Evolutionary conservation across 2,113 vertebrate species (phyloP), one percentile per base, ranked within the genome.

Genomic region (Phainopepla nitens): DNA sequence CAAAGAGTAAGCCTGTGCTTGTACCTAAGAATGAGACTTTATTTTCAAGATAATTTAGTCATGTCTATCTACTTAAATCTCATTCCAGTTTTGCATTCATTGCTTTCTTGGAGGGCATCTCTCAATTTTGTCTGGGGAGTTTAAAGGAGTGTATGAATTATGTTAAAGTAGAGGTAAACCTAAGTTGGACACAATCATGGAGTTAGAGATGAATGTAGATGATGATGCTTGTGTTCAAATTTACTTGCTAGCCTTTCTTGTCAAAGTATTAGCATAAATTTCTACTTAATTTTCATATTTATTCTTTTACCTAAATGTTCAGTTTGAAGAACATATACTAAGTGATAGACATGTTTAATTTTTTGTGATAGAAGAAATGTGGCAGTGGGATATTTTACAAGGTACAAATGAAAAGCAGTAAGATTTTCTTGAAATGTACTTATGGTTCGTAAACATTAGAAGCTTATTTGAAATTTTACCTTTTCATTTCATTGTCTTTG

Each of bases 131-230:
- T 47, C 19, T 60, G 25, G 12, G 33, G 21, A 68, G 10, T 51
- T 92, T 51, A 54, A 77, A 64, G 39, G 8, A 54, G 6, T 9
- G 11, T 9, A 82, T 31, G 23, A 78, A 58, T 66, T 39, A 27
- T 21, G 4, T 58, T 68, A 33, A 69, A 42, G 10, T 24, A 42
- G 29, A 66, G 0, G 22, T 36, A 90, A 78, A 71, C 10, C 13
- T 36, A 75, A 53, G 1, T 13, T 71, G 11, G 28, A 57, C 8
- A 14, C 4, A 31, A 1, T 14, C 0, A 0, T 70, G 64, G 28
- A 84, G 23, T 8, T 58, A 53, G 15, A 31, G 22, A 82, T 45
- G 45, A 70, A 86, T 31, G n/a, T 15, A 61, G 77, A 51, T 56
- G 2, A 28, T 44, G 8, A 28, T 78, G 36, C 5, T n/a, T 53